Evolutionary conservation across 2,113 vertebrate genomes (phyloP), one percentile per base, ranked within the genome.

Genomic region (Bubo blakistoni): DNA sequence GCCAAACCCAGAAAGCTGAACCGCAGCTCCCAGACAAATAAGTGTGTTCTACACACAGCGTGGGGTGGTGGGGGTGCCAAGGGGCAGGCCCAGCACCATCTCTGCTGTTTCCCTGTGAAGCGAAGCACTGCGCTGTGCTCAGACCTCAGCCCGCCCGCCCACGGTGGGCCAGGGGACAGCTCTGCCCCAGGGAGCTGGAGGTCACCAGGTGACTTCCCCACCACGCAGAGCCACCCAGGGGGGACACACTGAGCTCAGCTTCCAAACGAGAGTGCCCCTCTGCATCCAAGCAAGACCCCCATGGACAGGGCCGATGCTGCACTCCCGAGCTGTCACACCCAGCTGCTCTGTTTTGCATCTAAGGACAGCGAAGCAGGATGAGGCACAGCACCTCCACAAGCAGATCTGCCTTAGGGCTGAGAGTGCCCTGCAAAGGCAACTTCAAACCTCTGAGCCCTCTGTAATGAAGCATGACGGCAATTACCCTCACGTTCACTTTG

Each of bases 1-100:
- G 88, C 63, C 76, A 66, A 93, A 51, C 25, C 54, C 93, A 74
- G 82, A 32, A 61, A 74, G 71, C 66, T 54, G 67, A 97, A 57
- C 38, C 1, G 3, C 90, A 94, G 84, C 58, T 92, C 59, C 46
- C 44, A 69, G 65, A 34, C 25, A 86, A 57, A 4, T 11, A 34
- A 51, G 32, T 4, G 34, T 26, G 42, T 10, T 30, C 27, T n/a
- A 30, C 12, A 11, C 40, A 13, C 20, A 16, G 29, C 1, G 5
- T 16, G 49, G 73, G 66, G n/a, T 1, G 29, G 65, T 15, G 3
- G 13, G 67, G 40, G 61, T 61, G 81, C 63, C 40, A 38, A 58
- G 57, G 61, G 42, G 8, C 55, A 38, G 55, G 76, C 70, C 65
- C n/a, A 61, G 85, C 55, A n/a, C 34, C 32, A 54, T 14, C 63